Conservation (phyloP, 2,797 vertebrate genomes). For the Danio jaintianensis region DNA sequence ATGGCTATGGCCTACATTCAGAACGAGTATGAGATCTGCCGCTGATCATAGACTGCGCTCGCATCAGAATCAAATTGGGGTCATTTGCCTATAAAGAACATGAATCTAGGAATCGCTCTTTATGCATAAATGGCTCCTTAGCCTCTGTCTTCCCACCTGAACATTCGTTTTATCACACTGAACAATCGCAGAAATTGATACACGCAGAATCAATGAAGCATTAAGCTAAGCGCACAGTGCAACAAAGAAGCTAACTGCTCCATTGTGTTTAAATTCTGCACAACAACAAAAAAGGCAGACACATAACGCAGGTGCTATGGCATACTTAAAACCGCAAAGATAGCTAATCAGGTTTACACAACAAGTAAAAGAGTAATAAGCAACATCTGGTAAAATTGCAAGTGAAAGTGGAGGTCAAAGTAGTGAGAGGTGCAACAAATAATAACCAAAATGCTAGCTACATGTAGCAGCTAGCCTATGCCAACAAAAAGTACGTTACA, state of each 20-base stretch:
- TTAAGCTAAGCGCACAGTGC: neutral
- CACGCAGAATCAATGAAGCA: neutral
- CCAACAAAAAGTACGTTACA: too few relatives aligned
- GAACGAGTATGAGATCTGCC: slow-evolving; percentile 24
- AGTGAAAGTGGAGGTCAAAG: neutral
- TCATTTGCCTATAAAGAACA: slow-evolving; percentile 80
- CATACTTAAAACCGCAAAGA: neutral
- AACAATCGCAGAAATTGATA: slow-evolving; percentile 2
- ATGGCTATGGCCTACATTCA: slow-evolving; percentile 52
- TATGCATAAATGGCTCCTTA: slow-evolving; percentile 71
- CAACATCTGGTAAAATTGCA: neutral
- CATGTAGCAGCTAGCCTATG: neutral
- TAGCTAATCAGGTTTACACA: too few relatives aligned
- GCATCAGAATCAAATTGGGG: slow-evolving; percentile 74
- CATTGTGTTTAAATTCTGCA: neutral
- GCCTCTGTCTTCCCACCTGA: slow-evolving; percentile 19
- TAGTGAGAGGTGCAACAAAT: neutral
- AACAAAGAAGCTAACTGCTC: neutral
- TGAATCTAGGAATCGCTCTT: slow-evolving; percentile 75
- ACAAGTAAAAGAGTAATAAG: neutral
- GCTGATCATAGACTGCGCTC: slow-evolving; percentile 47
- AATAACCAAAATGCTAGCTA: neutral
- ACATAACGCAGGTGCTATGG: neutral
- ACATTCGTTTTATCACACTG: slow-evolving; percentile 17
- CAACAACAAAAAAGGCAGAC: neutral